Evolutionary conservation across 2,113 vertebrate genomes (phyloP).

Genomic region (Ifrita kowaldi): DNA sequence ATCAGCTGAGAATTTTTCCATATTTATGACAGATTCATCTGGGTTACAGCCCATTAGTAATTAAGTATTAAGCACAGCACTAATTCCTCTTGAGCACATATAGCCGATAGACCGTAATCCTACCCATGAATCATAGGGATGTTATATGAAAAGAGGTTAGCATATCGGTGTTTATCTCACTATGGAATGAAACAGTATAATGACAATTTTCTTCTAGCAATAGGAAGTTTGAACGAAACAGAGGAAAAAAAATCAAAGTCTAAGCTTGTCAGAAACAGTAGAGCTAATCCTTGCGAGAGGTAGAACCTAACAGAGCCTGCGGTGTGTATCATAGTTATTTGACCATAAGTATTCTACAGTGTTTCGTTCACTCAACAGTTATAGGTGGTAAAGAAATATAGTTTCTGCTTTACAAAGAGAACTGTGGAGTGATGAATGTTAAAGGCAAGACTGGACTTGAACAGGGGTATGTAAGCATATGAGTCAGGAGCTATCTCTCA

Average conservation of each 20-base stretch:
- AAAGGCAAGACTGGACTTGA: background rate
- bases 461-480: background rate
- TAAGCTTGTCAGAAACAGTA: background rate
- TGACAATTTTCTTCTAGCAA: background rate
- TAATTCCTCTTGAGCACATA: background rate
- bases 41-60: conserved; percentile 25
- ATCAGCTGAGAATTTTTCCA: background rate
- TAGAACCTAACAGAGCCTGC: background rate
- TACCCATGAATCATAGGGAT: background rate
- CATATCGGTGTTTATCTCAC: background rate
- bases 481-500: background rate
- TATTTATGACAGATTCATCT: conserved; percentile 38
- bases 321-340: background rate
- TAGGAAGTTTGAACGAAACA: background rate
- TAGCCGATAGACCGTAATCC: background rate
- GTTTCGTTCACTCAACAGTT: background rate
- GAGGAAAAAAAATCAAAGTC: background rate
- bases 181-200: background rate
- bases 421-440: background rate
- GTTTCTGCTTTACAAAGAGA: background rate
- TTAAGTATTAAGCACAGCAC: background rate
- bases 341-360: background rate
- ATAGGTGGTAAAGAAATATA: background rate
- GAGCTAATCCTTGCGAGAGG: background rate
- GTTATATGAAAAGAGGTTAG: background rate